phyloP scores from a whole-genome alignment of 2,888 invertebrate genomes.

The Archips crataeganus region DNA sequence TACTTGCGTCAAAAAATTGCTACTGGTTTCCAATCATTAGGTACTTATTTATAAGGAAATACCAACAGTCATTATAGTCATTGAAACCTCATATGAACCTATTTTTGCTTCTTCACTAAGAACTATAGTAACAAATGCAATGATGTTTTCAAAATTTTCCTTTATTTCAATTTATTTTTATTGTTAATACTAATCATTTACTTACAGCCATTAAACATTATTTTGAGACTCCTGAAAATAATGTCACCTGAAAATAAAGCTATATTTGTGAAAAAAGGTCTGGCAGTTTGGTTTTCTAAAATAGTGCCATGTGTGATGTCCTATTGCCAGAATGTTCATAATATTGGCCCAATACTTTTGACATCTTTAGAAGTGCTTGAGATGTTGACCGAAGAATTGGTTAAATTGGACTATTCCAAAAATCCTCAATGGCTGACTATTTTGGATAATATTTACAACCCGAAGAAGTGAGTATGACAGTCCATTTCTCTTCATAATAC shows the following conservation, averaged over 20 bases:
- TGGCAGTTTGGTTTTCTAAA: conserved; percentile 78
- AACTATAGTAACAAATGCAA: too few relatives aligned
- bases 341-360: neutral
- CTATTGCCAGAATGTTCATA: conserved; percentile 24
- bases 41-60: too few relatives aligned
- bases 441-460: conserved; percentile 67
- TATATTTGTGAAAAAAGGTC: conserved; percentile 67
- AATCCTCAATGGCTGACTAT: conserved; percentile 71
- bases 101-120: too few relatives aligned
- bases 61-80: too few relatives aligned
- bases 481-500: neutral
- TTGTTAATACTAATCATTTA: neutral
- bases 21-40: too few relatives aligned
- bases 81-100: too few relatives aligned
- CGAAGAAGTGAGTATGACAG: conserved; percentile 64
- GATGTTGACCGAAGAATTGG: conserved; percentile 69
- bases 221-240: conserved; percentile 64
- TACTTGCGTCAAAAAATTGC: too few relatives aligned
- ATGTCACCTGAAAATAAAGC: conserved; percentile 64
- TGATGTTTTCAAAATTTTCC: too few relatives aligned
- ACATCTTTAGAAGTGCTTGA: conserved; percentile 68
- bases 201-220: conserved; percentile 67
- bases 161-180: neutral
- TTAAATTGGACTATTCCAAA: conserved; percentile 66
- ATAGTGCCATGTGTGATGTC: conserved; percentile 75